Conservation (phyloP, 64 coral and sea anemone species). For the Catalaphyllia jardinei region DNA sequence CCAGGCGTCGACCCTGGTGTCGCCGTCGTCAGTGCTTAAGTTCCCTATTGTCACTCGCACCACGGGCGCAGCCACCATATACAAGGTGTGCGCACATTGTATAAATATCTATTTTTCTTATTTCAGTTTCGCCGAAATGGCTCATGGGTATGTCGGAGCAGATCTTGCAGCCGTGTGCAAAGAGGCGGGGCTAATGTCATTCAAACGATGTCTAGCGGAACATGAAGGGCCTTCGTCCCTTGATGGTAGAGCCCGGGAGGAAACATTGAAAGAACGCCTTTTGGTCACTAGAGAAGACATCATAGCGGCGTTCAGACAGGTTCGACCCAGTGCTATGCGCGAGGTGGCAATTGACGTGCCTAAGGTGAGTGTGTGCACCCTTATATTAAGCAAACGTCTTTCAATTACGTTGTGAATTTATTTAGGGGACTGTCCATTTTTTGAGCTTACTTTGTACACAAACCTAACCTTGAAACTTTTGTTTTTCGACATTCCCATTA, state of each 20-base stretch:
- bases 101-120: neutral
- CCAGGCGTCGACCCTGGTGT: too few relatives aligned
- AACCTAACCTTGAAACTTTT: neutral
- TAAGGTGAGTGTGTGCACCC: slow-evolving; percentile 56
- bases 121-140: slow-evolving; percentile 79
- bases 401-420: neutral
- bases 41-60: too few relatives aligned
- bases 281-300: slow-evolving; percentile 70
- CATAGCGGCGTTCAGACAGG: slow-evolving; percentile 76
- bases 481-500: neutral
- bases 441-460: too few relatives aligned
- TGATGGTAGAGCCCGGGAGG: neutral
- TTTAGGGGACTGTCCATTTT: too few relatives aligned
- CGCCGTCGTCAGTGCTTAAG: too few relatives aligned
- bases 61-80: too few relatives aligned
- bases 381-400: neutral
- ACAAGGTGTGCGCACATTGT: too few relatives aligned
- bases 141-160: slow-evolving; percentile 97
- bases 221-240: neutral
- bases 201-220: slow-evolving; percentile 80
- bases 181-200: slow-evolving; percentile 82
- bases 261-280: slow-evolving; percentile 61
- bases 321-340: slow-evolving; percentile 94
- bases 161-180: slow-evolving; percentile 93
- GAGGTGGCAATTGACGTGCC: slow-evolving; percentile 97